Evolutionary conservation across 2,888 invertebrate genomes (phyloP).

Genomic region (Pristionchus japonicus): DNA sequence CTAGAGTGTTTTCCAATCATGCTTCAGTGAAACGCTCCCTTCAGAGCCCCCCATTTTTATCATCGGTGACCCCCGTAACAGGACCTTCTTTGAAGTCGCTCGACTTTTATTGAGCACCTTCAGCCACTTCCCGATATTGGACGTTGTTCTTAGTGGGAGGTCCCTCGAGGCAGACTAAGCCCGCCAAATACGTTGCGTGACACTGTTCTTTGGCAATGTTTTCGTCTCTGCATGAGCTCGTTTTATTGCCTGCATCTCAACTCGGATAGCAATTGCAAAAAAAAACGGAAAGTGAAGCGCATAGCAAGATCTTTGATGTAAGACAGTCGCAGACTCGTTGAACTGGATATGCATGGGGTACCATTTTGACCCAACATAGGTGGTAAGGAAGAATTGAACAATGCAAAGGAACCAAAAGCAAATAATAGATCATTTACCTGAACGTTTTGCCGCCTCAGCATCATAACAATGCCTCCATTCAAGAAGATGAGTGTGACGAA

Average conservation of each 20-base stretch:
- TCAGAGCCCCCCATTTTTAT: too few species aligned
- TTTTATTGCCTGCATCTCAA: background rate
- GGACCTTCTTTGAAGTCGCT: background rate
- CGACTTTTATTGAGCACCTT: background rate
- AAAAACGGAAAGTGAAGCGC: background rate
- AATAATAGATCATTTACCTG: conserved; percentile 53
- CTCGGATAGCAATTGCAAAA: background rate
- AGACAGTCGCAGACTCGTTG: too few species aligned
- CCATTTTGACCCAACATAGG: too few species aligned
- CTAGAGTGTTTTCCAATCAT: too few species aligned
- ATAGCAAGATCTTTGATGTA: background rate
- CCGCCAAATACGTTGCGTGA: background rate
- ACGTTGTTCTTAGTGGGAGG: background rate
- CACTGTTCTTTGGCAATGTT: background rate
- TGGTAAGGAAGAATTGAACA: too few species aligned
- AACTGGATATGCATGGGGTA: too few species aligned
- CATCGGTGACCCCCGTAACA: too few species aligned
- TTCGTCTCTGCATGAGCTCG: background rate
- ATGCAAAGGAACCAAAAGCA: background rate
- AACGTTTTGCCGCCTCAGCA: conserved; percentile 71
- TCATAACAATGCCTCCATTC: conserved; percentile 73
- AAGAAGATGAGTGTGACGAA: conserved; percentile 72
- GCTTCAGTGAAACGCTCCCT: too few species aligned
- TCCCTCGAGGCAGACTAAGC: background rate
- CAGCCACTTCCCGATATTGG: background rate